Base-by-base conservation (phyloP, 2,888 invertebrate species). In the Lasioglossum marginatum region DNA sequence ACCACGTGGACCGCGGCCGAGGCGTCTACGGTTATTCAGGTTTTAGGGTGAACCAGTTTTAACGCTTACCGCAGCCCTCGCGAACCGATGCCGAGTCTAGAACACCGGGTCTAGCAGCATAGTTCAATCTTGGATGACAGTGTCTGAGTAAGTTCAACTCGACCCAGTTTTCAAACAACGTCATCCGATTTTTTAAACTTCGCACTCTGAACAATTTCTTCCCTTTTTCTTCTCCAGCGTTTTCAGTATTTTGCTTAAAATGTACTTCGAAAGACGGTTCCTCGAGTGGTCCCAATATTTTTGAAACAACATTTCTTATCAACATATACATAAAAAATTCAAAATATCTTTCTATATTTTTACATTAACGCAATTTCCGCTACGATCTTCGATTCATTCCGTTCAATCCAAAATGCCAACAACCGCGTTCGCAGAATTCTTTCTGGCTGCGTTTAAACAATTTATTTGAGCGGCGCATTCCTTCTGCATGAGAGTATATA, bases 21-120 rank as follows among this genome's bases (percentile, higher is more conserved):
- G 66, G 40, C 60, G 75, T 43, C 79, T 31, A 12, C 72, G 79
- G 37, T 43, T 81, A 76, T 83, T 76, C 48, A 71, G 52, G 71
- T 83, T 83, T 81, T 71, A 80, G 60, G 82, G 81, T 80, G 81
- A 83, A 83, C 75, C 81, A 81, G 81, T 83, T 83, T 83, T 63
- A 83, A 82, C 68, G 57, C 52, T 45, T 23, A 37, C 31, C 27
- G 8, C 60, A 45, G 34, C 34, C 23, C 27, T 43, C 14, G n/a
- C 23, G 27, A 74, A n/a, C 27, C 8, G 60, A 14, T 43, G 8
- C 16, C 27, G 43, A 16, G 27, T 43, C 34, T 68, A 68, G 37
- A 37, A 37, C 68, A 68, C 68, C 37, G 31, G 27, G 6, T 31
- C 31, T 31, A 31, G 31, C 19, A 63, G 63, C 5, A 63, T 12